These are phyloP conservation scores for Halichondria panicea DNA, from an alignment of 37 sponge, comb jelly and placozoan species.

Conservation along the genomic window DNA sequence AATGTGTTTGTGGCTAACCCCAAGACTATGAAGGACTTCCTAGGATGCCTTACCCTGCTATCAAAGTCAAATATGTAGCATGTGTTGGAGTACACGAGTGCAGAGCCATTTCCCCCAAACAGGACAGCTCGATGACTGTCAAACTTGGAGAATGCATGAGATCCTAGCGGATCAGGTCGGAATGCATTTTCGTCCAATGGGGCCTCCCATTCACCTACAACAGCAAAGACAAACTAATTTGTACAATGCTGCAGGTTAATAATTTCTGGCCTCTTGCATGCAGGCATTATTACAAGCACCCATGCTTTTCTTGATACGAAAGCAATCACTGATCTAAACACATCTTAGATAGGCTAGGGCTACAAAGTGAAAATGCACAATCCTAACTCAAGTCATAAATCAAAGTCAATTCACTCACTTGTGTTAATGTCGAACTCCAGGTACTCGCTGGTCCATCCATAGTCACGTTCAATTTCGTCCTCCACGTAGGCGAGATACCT, in stretches of 20 bases:
- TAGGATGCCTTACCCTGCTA: conserved; percentile 21
- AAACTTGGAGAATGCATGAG: conserved; percentile 25
- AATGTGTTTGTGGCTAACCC: too few species aligned
- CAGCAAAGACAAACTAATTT: not conserved
- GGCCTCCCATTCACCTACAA: conserved; percentile 42
- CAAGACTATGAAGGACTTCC: too few species aligned
- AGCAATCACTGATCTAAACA: too few species aligned
- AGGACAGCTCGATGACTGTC: conserved; percentile 36
- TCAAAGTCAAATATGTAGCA: conserved; percentile 33
- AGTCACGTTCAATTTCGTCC: not conserved
- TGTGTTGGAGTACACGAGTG: conserved; percentile 7
- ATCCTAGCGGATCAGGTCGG: conserved; percentile 42
- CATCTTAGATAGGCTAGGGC: too few species aligned
- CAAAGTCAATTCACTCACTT: conserved; percentile 18
- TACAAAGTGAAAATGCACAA: too few species aligned
- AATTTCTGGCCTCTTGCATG: too few species aligned
- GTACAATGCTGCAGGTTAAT: too few species aligned
- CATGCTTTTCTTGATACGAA: too few species aligned
- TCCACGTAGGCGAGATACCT: conserved; percentile 7
- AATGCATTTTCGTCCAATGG: conserved; percentile 3
- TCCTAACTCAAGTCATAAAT: too few species aligned
- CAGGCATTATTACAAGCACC: too few species aligned
- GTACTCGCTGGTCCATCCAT: conserved; percentile 74
- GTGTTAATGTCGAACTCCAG: conserved; percentile 60
- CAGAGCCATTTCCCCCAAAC: conserved; percentile 33